Conservation (phyloP, 2,888 invertebrate genomes). For the Hypercompe scribonia region DNA sequence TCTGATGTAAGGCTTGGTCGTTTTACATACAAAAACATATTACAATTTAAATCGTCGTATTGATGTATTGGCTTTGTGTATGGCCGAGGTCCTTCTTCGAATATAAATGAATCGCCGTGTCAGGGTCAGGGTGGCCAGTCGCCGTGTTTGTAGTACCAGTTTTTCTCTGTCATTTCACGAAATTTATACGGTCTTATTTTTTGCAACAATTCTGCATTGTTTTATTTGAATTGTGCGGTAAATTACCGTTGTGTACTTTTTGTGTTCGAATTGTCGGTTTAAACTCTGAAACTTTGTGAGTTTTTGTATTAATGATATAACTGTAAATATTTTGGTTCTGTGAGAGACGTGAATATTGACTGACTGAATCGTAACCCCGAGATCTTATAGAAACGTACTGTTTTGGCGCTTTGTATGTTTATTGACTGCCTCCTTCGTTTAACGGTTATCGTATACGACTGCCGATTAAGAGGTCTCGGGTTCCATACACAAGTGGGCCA, state of each 20-base stretch:
- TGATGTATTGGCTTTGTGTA: constrained; percentile 49
- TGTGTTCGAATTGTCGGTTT: constrained; percentile 6
- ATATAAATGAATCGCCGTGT: constrained; percentile 58
- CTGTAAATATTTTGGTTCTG: neutral
- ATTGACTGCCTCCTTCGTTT: too few relatives aligned
- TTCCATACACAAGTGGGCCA: too few relatives aligned
- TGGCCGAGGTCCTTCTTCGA: constrained; percentile 54
- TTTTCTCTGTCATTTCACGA: constrained; percentile 52
- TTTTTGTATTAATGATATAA: constrained; percentile 22
- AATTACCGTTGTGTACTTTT: constrained; percentile 16
- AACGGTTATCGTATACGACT: too few relatives aligned
- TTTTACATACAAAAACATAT: constrained; percentile 62
- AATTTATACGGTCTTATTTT: constrained; percentile 47
- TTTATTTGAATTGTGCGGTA: constrained; percentile 21
- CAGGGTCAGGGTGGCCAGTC: constrained; percentile 56
- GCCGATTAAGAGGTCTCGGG: too few relatives aligned
- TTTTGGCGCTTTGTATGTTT: neutral
- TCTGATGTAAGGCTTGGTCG: constrained; percentile 53
- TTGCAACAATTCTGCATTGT: constrained; percentile 46
- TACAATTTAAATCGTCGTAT: constrained; percentile 67
- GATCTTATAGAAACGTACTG: neutral
- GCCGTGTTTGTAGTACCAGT: constrained; percentile 54
- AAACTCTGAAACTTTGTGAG: neutral
- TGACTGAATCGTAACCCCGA: neutral
- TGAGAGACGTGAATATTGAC: neutral